Evolutionary conservation across 2,113 vertebrate genomes (phyloP).

Genomic region (Girardinichthys multiradiatus): DNA sequence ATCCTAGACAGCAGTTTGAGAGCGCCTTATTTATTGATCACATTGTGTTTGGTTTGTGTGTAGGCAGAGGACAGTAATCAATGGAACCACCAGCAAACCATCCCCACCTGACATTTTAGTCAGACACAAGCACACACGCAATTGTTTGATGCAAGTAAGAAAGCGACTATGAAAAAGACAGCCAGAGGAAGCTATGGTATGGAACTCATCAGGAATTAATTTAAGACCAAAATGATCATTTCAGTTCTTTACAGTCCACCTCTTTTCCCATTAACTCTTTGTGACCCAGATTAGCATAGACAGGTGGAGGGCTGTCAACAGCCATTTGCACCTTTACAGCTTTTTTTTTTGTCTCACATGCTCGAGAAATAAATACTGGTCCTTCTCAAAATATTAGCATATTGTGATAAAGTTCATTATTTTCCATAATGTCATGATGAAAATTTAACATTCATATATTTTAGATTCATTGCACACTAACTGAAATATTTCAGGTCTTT

Average conservation of each 20-base stretch:
- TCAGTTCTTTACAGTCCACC: slow-evolving; percentile 23
- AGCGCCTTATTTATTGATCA: slow-evolving; percentile 18
- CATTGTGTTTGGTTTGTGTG: not conserved
- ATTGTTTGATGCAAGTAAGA: slow-evolving; percentile 34
- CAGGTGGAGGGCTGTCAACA: not conserved
- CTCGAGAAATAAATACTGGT: no score
- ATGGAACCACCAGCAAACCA: slow-evolving; percentile 24
- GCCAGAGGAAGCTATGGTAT: not conserved
- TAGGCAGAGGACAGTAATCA: slow-evolving; percentile 14
- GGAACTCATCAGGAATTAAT: slow-evolving; percentile 25
- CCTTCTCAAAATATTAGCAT: no score
- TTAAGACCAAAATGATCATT: slow-evolving; percentile 13
- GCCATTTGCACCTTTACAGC: not conserved
- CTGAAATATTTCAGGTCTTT: no score
- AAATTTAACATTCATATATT: no score
- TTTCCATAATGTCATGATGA: no score
- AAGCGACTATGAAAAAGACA: not conserved
- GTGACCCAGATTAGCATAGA: not conserved
- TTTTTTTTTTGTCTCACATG: not conserved
- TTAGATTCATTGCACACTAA: no score
- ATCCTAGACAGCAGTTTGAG: slow-evolving; percentile 6
- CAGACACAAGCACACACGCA: slow-evolving; percentile 18
- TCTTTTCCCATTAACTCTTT: not conserved
- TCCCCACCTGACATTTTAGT: slow-evolving; percentile 28
- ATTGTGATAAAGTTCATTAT: no score